These are phyloP conservation scores for Watsonalla cultraria DNA, from an alignment of 2,888 invertebrate genomes.

Conservation along the genomic window DNA sequence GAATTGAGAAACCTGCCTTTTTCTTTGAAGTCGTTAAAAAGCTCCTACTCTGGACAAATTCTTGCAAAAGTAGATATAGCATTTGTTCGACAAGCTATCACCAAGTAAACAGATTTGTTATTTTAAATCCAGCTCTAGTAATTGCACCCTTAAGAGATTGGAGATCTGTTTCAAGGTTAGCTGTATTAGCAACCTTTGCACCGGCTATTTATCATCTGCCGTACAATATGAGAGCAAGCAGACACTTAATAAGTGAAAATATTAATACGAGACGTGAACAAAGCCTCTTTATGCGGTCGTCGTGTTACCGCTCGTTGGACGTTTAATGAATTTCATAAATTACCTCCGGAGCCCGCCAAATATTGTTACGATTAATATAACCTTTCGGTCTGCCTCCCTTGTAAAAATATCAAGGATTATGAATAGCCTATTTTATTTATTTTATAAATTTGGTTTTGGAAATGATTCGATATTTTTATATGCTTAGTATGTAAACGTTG, in stretches of 20 bases:
- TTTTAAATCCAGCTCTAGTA: too few species aligned
- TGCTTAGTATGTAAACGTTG: too few species aligned
- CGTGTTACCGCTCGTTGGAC: constrained; percentile 11
- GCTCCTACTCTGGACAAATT: too few species aligned
- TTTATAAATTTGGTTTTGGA: neutral
- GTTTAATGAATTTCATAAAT: constrained; percentile 41
- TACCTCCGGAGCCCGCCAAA: constrained; percentile 19
- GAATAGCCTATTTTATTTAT: neutral
- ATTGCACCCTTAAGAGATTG: too few species aligned
- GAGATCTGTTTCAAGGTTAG: neutral
- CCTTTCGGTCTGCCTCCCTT: constrained; percentile 17
- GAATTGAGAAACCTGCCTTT: too few species aligned
- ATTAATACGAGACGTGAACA: constrained; percentile 23
- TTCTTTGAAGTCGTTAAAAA: too few species aligned
- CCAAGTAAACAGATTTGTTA: too few species aligned
- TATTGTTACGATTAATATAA: constrained; percentile 26
- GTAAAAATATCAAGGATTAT: neutral
- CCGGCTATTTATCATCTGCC: neutral
- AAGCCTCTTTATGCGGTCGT: constrained; percentile 14
- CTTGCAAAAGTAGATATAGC: too few species aligned
- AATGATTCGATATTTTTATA: constrained; percentile 5
- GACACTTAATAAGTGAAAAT: constrained; percentile 10
- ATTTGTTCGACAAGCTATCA: too few species aligned
- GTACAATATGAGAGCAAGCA: neutral
- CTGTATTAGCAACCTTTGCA: neutral